Conservation (phyloP, 2,113 vertebrate genomes). For the Lagopus leucura region DNA sequence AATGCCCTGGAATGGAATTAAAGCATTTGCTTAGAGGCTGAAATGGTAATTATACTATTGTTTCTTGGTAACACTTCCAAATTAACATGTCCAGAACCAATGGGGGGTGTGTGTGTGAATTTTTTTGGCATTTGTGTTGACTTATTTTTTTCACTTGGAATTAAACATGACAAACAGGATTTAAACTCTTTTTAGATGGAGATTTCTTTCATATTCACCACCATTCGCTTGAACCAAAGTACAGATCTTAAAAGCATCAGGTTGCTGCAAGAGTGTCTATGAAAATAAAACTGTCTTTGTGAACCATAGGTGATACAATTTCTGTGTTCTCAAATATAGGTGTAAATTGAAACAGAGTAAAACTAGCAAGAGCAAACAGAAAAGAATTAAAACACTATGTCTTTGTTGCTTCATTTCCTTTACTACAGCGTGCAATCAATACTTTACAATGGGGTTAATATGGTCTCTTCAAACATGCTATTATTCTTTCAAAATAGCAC, state of each 20-base stretch:
- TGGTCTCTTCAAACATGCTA: conserved; percentile 81
- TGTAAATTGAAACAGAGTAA: conserved; percentile 80
- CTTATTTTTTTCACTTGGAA: neutral
- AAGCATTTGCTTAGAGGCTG: conserved; percentile 4
- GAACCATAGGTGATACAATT: conserved; percentile 60
- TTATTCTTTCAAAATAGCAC: conserved; percentile 83
- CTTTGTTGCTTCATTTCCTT: conserved; percentile 82
- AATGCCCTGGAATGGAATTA: neutral
- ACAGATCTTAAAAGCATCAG: conserved; percentile 56
- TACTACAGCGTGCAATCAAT: conserved; percentile 80
- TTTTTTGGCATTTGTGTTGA: neutral
- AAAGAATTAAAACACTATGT: conserved; percentile 79
- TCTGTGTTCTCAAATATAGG: conserved; percentile 76
- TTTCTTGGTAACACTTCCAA: neutral
- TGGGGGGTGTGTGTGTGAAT: neutral
- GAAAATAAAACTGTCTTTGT: conserved; percentile 70
- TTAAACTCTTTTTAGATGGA: conserved; percentile 25
- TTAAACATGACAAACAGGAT: conserved; percentile 37
- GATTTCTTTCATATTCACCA: conserved; percentile 40
- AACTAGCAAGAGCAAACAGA: conserved; percentile 76
- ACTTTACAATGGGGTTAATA: conserved; percentile 85
- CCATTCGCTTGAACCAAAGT: conserved; percentile 24
- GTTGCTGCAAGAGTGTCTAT: conserved; percentile 45
- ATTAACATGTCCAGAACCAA: neutral
- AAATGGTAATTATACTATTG: conserved; percentile 35